Conservation (phyloP, 2,113 vertebrate species). For the Pedionomus torquatus region DNA sequence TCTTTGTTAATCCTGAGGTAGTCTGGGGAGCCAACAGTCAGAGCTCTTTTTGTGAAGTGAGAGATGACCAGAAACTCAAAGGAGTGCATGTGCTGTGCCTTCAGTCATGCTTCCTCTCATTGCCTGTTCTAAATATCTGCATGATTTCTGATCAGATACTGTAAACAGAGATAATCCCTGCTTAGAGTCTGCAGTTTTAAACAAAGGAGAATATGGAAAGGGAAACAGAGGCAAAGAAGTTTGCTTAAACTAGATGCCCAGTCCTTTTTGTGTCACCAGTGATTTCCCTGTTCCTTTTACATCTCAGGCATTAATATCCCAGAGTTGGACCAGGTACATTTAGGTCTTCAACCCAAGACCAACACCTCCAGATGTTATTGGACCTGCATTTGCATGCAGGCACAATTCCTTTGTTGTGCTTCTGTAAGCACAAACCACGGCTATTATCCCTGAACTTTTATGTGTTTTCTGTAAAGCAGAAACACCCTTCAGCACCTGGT, state of each 20-base stretch:
- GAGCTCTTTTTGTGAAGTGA: neutral
- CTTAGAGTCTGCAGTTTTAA: neutral
- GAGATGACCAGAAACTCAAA: neutral
- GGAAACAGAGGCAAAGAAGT: neutral
- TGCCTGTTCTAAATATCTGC: neutral
- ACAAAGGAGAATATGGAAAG: neutral
- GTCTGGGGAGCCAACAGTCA: neutral
- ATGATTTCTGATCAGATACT: neutral
- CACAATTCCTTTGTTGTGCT: neutral
- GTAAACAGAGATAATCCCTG: neutral
- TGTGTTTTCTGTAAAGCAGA: neutral
- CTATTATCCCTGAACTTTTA: neutral
- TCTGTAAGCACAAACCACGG: neutral
- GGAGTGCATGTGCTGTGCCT: neutral
- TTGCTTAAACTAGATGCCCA: neutral
- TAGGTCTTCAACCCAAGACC: neutral
- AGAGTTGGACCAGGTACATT: neutral
- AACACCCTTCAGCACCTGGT: neutral
- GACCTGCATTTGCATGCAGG: neutral
- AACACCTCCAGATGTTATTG: neutral
- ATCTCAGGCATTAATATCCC: neutral
- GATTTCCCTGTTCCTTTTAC: neutral
- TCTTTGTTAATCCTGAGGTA: neutral
- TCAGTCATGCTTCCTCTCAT: neutral
- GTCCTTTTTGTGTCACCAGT: neutral